These are phyloP conservation scores for Hololepta plana DNA, from an alignment of 2,888 invertebrate genomes.

Conservation along the genomic window DNA sequence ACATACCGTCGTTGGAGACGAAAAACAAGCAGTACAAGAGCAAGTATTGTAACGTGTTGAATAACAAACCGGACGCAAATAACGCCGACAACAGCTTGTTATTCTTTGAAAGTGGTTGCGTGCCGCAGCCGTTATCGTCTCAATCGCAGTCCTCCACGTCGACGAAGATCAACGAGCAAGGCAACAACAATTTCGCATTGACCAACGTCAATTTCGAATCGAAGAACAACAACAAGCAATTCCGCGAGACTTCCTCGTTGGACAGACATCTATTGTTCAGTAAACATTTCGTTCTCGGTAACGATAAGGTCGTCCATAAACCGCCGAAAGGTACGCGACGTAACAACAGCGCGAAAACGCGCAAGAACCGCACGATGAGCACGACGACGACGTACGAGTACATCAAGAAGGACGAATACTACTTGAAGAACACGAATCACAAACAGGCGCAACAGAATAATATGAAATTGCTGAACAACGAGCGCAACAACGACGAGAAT, in stretches of 20 bases:
- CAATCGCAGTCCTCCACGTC: too few species aligned
- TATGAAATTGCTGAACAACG: constrained; percentile 10
- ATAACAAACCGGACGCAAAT: constrained; percentile 24
- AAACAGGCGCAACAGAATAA: constrained; percentile 6
- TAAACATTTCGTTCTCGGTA: constrained; percentile 23
- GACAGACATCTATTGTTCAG: constrained; percentile 27
- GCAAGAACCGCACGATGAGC: constrained; percentile 22
- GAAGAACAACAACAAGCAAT: constrained; percentile 13
- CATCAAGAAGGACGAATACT: constrained; percentile 25
- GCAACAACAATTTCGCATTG: constrained; percentile 11
- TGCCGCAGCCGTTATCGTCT: too few species aligned
- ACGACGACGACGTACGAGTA: constrained; percentile 26
- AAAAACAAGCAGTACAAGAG: constrained; percentile 36
- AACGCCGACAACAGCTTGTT: too few species aligned
- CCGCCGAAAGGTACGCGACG: constrained; percentile 54
- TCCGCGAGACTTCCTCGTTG: constrained; percentile 25
- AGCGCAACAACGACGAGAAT: constrained; percentile 14
- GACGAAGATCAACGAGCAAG: constrained; percentile 20
- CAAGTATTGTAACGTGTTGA: constrained; percentile 26
- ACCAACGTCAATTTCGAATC: constrained; percentile 6
- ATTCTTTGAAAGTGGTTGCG: too few species aligned
- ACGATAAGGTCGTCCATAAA: constrained; percentile 43
- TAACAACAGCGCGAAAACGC: constrained; percentile 39
- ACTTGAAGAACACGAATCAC: constrained; percentile 8
- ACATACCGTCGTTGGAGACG: constrained; percentile 35